Conservation (phyloP, 1,140 invertebrate species). For the Mylabris phalerata region DNA sequence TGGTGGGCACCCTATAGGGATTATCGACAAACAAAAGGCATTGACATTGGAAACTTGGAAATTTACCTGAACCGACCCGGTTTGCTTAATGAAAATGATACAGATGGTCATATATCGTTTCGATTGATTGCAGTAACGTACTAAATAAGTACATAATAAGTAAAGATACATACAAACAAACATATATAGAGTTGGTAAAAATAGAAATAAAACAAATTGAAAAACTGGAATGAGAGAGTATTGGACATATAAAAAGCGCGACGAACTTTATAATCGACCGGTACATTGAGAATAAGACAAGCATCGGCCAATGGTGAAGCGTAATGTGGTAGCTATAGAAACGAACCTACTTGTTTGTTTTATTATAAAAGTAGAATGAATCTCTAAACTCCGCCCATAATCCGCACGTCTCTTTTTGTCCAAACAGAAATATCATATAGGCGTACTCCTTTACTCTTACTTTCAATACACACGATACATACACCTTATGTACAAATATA, state of each 20-base stretch:
- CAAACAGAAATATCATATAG: slow-evolving; percentile 9
- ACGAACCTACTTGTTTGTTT: slow-evolving; percentile 34
- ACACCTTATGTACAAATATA: too few species aligned
- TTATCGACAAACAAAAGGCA: not conserved
- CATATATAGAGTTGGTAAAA: too few species aligned
- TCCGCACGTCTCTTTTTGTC: slow-evolving; percentile 29
- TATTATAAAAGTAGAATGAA: slow-evolving; percentile 35
- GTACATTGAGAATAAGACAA: slow-evolving; percentile 18
- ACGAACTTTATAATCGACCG: slow-evolving; percentile 31
- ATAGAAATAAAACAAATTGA: too few species aligned
- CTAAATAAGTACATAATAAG: too few species aligned
- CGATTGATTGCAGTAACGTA: too few species aligned
- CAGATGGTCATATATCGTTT: not conserved
- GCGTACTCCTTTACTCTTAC: slow-evolving; percentile 20
- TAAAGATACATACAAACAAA: too few species aligned
- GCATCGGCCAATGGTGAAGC: slow-evolving; percentile 29
- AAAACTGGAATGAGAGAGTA: too few species aligned
- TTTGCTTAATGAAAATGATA: slow-evolving; percentile 14
- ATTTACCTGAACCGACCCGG: slow-evolving; percentile 11
- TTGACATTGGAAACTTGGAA: not conserved
- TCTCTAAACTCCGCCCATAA: slow-evolving; percentile 25
- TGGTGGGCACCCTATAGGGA: not conserved
- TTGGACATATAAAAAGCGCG: slow-evolving; percentile 7
- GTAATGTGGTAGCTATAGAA: slow-evolving; percentile 39
- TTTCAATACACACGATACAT: slow-evolving; percentile 2